Base-by-base conservation (phyloP, 2,888 invertebrate species). In the Lissocephala sabroskyi region DNA sequence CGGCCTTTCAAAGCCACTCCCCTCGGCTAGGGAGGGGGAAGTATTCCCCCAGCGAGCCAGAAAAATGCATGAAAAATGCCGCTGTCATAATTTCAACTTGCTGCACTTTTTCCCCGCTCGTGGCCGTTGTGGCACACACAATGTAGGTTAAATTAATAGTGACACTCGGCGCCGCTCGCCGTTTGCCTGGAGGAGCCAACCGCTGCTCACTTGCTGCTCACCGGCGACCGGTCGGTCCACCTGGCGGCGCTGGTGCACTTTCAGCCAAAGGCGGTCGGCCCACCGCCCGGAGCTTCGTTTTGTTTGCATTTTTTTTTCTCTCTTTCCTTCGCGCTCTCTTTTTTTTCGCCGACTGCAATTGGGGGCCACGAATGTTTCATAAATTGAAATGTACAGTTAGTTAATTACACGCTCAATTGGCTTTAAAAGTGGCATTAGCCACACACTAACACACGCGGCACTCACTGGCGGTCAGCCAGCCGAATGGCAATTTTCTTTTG, bases 61-160 rank as follows among this genome's bases (percentile, higher is more conserved):
- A 36, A n/a, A 36, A 7, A 23, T 48, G 18, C 40, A 32, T 59
- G 62, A 73, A 44, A 67, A 59, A 73, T 68, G 52, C 59, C 37
- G 67, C 62, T 65, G 63, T 59, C 71, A 59, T 32, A 67, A 62
- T 52, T 60, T 43, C 41, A 71, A 60, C 67, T 60, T 48, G 56
- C 51, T 45, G 51, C 45, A 42, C 65, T 64, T 60, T 36, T 36
- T 36, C 4, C 11, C 5, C n/a, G 30, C 44, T 49, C 52, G 23
- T 5, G 23, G 4, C 7, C 3, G 23, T 23, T 7, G 23, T 5
- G 7, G 23, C 23, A 3, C 23, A 23, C 62, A 59, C 65, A 65
- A 65, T 67, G 53, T 76, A 75, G 79, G 80, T 77, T 80, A 79
- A 81, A 80, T 79, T 71, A 81, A 80, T 80, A 81, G 80, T 70